Conservation (phyloP, 1,140 invertebrate species). For the Ditylenchus dipsaci region DNA sequence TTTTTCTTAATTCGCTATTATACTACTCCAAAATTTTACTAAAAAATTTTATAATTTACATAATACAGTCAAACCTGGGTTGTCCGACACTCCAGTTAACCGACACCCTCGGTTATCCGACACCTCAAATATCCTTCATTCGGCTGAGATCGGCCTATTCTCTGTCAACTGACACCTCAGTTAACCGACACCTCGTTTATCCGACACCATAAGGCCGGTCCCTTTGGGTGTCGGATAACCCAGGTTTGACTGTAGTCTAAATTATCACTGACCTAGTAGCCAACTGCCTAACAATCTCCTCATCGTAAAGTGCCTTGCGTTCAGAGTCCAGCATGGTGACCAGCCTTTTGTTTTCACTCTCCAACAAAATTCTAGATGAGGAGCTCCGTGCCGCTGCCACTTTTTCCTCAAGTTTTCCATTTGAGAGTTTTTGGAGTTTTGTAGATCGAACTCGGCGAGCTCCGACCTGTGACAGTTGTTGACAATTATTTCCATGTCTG, state of each 20-base stretch:
- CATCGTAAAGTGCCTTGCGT: constrained; percentile 13
- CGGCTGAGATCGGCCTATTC: too few species aligned
- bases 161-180: too few species aligned
- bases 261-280: constrained; percentile 10
- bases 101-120: too few species aligned
- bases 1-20: too few species aligned
- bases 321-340: constrained; percentile 12
- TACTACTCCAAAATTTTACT: too few species aligned
- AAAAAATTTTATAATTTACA: too few species aligned
- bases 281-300: constrained; percentile 17
- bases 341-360: constrained; percentile 20
- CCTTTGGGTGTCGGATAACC: too few species aligned
- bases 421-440: constrained; percentile 9
- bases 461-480: constrained; percentile 17
- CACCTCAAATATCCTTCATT: too few species aligned
- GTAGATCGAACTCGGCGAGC: constrained; percentile 8
- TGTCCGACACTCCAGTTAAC: too few species aligned
- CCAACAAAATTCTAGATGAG: constrained; percentile 17
- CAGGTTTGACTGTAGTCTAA: background rate
- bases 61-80: too few species aligned
- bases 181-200: too few species aligned
- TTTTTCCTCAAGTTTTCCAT: constrained; percentile 5
- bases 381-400: constrained; percentile 15
- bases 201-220: too few species aligned
- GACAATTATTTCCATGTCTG: constrained; percentile 25